These are phyloP conservation scores for Tenodera sinensis DNA, from an alignment of 2,888 invertebrate species.

Conservation along the genomic window DNA sequence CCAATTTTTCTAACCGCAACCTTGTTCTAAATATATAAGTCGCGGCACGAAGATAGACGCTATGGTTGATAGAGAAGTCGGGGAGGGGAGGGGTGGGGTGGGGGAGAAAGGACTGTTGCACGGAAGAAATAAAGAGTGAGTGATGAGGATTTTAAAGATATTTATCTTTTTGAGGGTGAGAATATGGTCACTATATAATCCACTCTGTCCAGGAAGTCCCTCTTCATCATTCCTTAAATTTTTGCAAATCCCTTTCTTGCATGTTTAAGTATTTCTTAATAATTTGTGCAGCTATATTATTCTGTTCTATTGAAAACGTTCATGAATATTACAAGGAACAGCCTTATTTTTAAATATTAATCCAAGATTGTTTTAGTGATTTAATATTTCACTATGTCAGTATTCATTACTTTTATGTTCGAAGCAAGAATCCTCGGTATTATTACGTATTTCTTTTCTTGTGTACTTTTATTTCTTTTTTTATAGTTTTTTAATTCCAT, in stretches of 20 bases:
- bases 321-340: too few relatives aligned
- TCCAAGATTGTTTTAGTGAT: too few relatives aligned
- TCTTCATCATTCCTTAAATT: not conserved
- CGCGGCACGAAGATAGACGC: not conserved
- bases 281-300: not conserved
- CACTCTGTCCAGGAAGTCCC: not conserved
- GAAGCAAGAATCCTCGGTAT: too few relatives aligned
- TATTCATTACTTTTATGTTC: too few relatives aligned
- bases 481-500: too few relatives aligned
- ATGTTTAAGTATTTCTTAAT: not conserved
- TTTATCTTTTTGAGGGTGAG: not conserved
- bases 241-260: not conserved
- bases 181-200: not conserved
- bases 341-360: too few relatives aligned
- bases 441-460: too few relatives aligned
- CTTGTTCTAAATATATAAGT: constrained; percentile 8
- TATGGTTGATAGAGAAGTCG: not conserved
- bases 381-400: too few relatives aligned
- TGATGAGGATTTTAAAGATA: constrained; percentile 9
- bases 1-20: not conserved
- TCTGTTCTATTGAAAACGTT: too few relatives aligned
- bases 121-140: constrained; percentile 16
- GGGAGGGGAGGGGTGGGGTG: too few relatives aligned
- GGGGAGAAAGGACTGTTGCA: not conserved
- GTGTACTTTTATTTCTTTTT: too few relatives aligned